Conservation (phyloP, 2,888 invertebrate genomes). For the Napeogenes inachia region DNA sequence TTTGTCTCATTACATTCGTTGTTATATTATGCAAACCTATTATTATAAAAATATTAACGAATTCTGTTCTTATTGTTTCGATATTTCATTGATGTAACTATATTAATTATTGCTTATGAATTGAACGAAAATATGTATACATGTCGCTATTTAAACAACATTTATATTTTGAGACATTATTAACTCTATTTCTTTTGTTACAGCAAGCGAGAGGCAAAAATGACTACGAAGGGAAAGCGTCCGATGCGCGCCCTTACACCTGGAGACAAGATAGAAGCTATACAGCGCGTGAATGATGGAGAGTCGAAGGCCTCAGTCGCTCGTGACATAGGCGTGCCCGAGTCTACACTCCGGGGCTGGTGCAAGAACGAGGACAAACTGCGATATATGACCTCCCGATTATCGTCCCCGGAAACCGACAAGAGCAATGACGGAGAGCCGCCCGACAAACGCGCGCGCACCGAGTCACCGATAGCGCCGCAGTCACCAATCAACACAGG, state of each 20-base stretch:
- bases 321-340: constrained; percentile 90
- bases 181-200: constrained; percentile 42
- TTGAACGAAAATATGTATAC: constrained; percentile 8
- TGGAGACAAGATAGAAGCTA: constrained; percentile 87
- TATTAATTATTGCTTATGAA: too few species aligned
- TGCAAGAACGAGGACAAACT: constrained; percentile 90
- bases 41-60: too few species aligned
- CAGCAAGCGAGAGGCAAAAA: constrained; percentile 64
- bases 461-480: constrained; percentile 58
- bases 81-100: too few species aligned
- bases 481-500: constrained; percentile 52
- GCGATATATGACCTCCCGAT: constrained; percentile 81
- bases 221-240: constrained; percentile 86
- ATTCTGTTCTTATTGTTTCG: too few species aligned
- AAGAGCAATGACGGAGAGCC: constrained; percentile 75
- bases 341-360: constrained; percentile 91
- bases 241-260: constrained; percentile 87
- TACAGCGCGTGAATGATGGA: constrained; percentile 88
- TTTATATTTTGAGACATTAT: background rate
- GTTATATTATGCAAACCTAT: too few species aligned
- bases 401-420: constrained; percentile 84
- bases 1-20: background rate
- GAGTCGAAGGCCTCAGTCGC: constrained; percentile 92
- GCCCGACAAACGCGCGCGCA: constrained; percentile 65
- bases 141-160: background rate